These are phyloP conservation scores for Tympanoctomys barrerae DNA, from an alignment of 2,797 vertebrate species.

Conservation along the genomic window DNA sequence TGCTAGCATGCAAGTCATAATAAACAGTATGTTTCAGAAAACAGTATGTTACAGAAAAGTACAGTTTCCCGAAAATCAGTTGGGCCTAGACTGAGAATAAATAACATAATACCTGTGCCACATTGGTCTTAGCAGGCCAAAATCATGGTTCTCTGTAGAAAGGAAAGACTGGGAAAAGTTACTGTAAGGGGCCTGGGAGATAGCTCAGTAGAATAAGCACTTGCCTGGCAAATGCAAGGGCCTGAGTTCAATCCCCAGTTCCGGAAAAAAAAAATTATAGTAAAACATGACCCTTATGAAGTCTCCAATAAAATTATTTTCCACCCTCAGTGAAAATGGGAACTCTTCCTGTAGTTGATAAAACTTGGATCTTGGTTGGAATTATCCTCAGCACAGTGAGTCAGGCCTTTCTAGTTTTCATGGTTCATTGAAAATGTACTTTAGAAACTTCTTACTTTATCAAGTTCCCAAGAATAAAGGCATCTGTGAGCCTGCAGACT, in stretches of 20 bases:
- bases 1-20: neutral
- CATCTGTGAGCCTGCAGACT: neutral
- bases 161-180: neutral
- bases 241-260: too few species aligned
- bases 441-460: neutral
- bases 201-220: too few species aligned
- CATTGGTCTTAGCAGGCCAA: neutral
- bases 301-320: neutral
- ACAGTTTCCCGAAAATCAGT: neutral
- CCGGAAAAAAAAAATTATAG: neutral
- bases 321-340: neutral
- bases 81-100: neutral
- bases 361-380: neutral
- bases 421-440: neutral
- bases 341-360: neutral
- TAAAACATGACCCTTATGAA: neutral
- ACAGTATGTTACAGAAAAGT: neutral
- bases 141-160: neutral
- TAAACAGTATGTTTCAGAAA: neutral
- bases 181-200: too few species aligned
- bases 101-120: neutral
- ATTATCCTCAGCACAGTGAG: neutral
- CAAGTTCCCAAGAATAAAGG: neutral
- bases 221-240: too few species aligned
- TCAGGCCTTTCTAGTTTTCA: neutral